Evolutionary conservation across 2,888 invertebrate species (phyloP), one percentile per base, ranked within the genome.

Genomic region (Calephelis perditalis): DNA sequence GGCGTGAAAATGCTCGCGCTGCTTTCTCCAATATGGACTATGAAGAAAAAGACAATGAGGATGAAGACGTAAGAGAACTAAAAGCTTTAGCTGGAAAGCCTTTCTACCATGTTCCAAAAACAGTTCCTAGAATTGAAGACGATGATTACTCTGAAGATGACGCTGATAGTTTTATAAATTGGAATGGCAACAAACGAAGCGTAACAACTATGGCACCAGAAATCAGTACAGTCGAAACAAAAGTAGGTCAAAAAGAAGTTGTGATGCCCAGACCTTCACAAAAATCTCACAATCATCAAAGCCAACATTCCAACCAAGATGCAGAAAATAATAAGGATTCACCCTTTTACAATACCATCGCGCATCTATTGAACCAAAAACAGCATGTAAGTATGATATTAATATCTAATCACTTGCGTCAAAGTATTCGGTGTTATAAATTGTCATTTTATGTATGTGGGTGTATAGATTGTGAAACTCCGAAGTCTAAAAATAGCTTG

Each of bases 41-140:
- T 67, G 84, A 86, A 59, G 82, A 86, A 56, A 80, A 79, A 37
- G 82, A 87, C 52, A 67, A 63, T 11, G 94, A 94, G 68, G 94
- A 94, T 69, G 93, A 94, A 77, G 93, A 94, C 63, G 94, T 93
- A 0, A 84, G 91, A 62, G 93, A 94, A 72, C 75, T 94, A 59
- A 94, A 94, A 74, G 92, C 92, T 58, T 76, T 94, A 63, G 92
- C 92, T 1, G 91, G 88, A 46, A 90, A 92, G 69, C 89, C 91
- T 44, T 69, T 88, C n/a, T 89, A 90, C 67, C 87, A 88, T 65
- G 84, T 78, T n/a, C 86, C 90, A 0, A 87, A 90, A 72, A 89
- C 88, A 5, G 85, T 77, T 35, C 86, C 88, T 12, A 78, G 74
- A 61, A 76, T 79, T 62, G 84, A 87, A n/a, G 87, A 90, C 12